Evolutionary conservation across 1,140 invertebrate genomes (phyloP).

Genomic region (Pachypsylla venusta): DNA sequence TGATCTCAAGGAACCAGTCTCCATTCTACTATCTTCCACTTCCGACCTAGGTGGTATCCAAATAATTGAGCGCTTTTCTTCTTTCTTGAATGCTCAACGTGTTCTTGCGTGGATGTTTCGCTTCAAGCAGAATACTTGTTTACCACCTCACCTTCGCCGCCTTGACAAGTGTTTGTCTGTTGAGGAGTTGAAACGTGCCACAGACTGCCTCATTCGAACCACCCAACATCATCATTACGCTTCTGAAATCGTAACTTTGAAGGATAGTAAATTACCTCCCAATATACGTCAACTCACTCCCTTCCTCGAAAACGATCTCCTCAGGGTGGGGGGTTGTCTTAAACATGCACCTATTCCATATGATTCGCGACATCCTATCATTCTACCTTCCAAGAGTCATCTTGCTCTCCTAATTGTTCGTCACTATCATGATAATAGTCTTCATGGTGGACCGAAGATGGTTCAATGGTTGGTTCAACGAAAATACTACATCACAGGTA

Average conservation of each 20-base stretch:
- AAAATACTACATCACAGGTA: constrained; percentile 2
- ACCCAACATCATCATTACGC: not conserved
- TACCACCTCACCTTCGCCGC: too few species aligned
- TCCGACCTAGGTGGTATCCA: not conserved
- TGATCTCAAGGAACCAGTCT: not conserved
- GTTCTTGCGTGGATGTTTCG: constrained; percentile 7
- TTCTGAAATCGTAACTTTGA: constrained; percentile 9
- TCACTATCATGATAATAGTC: constrained; percentile 23
- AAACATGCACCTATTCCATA: constrained; percentile 11
- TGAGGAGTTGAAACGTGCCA: not conserved
- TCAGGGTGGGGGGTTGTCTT: constrained; percentile 20
- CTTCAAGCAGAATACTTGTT: constrained; percentile 1
- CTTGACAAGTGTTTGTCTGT: not conserved
- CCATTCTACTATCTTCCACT: not conserved
- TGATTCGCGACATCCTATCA: constrained; percentile 19
- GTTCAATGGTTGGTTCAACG: constrained; percentile 14
- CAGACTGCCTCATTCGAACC: not conserved
- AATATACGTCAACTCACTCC: constrained; percentile 6
- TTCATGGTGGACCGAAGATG: constrained; percentile 25
- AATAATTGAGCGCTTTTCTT: not conserved
- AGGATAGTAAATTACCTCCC: not conserved
- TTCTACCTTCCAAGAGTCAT: constrained; percentile 18
- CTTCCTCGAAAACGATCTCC: constrained; percentile 18
- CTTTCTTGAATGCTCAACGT: not conserved
- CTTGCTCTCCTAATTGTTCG: constrained; percentile 28